Base-by-base conservation (phyloP, 2,797 vertebrate species). In the Schizopygopsis malacanthus region DNA sequence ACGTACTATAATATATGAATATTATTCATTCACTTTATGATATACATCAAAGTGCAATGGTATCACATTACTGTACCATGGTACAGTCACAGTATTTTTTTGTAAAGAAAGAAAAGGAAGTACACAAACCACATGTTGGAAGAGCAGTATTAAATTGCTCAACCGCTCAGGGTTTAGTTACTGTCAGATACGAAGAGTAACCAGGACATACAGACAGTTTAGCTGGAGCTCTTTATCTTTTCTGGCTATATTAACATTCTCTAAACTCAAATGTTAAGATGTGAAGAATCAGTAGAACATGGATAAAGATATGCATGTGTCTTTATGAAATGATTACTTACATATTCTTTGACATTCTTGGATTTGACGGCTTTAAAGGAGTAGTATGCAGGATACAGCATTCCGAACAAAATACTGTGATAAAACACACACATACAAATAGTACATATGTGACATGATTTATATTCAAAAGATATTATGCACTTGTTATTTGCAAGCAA, bases 281-380 rank as follows among this genome's bases (percentile, higher is more conserved):
- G 8, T 65, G 41, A 80, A 45, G 8, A 28, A 71, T 82, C 67
- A 43, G 37, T n/a, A 43, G 4, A 56, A 28, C 13, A 82, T 59
- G 18, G 25, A 77, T 41, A 37, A 37, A 45, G 15, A 70, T 81
- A 28, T 63, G 20, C 70, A 73, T 1, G 28, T 59, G 39, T 7
- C 18, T 73, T 72, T 33, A 6, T 71, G 4, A 43, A 39, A 4
- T 3, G n/a, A 43, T 72, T 79, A 97, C 96, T 97, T 94, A 97
- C 96, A 89, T 97, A 97, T 94, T 97, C 96, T 86, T 96, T 97
- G 84, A 97, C 95, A 50, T 96, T 96, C 95, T 97, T 97, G 90
- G 96, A 96, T 92, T 96, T 96, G 91, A 97, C 96, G 88, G 96
- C 95, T 94, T 97, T 97, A 92, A 97, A 97, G 0, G 96, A 97